phyloP scores from a whole-genome alignment of 2,113 vertebrate genomes.

The Scytalopus superciliaris region DNA sequence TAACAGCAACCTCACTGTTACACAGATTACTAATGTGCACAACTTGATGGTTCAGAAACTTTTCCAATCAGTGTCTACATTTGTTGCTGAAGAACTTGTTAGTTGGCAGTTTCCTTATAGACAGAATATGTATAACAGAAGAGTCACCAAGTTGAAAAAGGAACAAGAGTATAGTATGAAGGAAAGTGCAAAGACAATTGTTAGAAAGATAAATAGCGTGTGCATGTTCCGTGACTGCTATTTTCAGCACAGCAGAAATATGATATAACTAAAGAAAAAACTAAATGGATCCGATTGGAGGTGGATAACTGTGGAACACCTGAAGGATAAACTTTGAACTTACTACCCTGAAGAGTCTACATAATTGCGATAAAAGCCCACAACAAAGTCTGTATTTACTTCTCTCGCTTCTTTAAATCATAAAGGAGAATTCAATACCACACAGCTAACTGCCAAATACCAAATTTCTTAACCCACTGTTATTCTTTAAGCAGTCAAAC shows the following conservation, averaged over 20 bases:
- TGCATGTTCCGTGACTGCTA: not conserved
- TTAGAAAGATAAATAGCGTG: conserved; percentile 39
- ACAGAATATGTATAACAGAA: not conserved
- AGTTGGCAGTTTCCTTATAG: not conserved
- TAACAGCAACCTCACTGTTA: conserved; percentile 56
- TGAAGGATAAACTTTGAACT: not conserved
- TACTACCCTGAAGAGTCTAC: not conserved
- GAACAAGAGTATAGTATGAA: not conserved
- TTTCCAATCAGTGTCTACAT: not conserved
- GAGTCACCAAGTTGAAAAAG: not conserved
- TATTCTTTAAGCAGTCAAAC: not conserved
- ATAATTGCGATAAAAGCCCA: not conserved
- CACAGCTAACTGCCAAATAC: not conserved
- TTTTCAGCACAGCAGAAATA: conserved; percentile 18
- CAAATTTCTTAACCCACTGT: not conserved
- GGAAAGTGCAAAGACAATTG: conserved; percentile 11
- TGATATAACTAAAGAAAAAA: not conserved
- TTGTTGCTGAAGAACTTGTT: conserved; percentile 27
- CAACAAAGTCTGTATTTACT: not conserved
- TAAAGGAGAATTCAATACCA: not conserved
- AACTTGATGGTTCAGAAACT: not conserved
- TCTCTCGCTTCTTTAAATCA: not conserved
- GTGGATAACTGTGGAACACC: not conserved
- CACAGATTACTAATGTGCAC: not conserved
- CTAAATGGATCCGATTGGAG: not conserved